Evolutionary conservation across 1,140 invertebrate species (phyloP).

Genomic region (Dryas iulia): DNA sequence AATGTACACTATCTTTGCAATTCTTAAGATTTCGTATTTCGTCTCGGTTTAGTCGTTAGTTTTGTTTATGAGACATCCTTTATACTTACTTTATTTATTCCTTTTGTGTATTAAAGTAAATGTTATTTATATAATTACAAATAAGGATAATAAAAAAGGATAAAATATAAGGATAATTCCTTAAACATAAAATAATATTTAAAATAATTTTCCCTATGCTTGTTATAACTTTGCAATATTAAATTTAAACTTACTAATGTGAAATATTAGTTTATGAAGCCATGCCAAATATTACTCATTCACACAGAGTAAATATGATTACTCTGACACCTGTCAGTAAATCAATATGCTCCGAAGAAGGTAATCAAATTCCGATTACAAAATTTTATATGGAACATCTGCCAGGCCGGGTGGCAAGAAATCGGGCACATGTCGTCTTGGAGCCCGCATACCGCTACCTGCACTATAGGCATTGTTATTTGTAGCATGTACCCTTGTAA

Average conservation of each 20-base stretch:
- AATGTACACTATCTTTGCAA: no score
- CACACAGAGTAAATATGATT: neutral
- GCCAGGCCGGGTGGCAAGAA: conserved; percentile 55
- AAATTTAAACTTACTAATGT: neutral
- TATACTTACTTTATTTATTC: no score
- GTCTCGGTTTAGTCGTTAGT: no score
- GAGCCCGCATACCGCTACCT: conserved; percentile 70
- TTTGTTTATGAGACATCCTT: no score
- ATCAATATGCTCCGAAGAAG: conserved; percentile 18
- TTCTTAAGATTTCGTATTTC: no score
- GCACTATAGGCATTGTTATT: conserved; percentile 55
- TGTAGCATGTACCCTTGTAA: conserved; percentile 41
- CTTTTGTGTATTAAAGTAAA: no score
- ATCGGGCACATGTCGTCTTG: conserved; percentile 56
- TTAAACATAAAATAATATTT: neutral
- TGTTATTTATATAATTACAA: no score
- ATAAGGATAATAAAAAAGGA: no score
- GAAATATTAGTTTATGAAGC: neutral
- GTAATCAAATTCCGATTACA: conserved; percentile 34
- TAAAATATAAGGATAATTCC: no score
- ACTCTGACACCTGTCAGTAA: conserved; percentile 14
- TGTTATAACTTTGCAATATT: neutral
- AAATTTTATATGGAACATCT: conserved; percentile 46
- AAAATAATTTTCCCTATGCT: neutral
- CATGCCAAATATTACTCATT: neutral